Base-by-base conservation (phyloP, 2,113 vertebrate species). In the Sylvilagus bachmani region DNA sequence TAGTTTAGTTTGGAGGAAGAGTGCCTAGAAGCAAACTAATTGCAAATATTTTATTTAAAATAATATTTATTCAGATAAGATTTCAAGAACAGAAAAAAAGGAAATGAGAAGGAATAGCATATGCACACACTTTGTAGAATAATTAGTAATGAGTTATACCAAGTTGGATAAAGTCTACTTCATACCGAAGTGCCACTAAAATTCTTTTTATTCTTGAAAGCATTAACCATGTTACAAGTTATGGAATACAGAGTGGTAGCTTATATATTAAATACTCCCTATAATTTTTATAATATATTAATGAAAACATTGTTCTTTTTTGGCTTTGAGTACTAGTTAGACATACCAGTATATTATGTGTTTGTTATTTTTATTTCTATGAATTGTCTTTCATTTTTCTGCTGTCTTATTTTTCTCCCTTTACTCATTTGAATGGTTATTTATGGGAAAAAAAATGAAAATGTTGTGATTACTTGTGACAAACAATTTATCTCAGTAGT, bases 261-360 rank as follows among this genome's bases (percentile, higher is more conserved):
- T 53, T 85, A n/a, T 22, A 86, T 51, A 51, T 17, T 86, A 75
- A 81, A 74, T 13, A 75, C 25, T 80, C 25, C 62, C 51, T 61
- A 70, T 70, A 67, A 66, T 85, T 64, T 87, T 82, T 83, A 74
- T 94, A 91, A 88, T 16, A 85, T 31, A 16, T 33, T 74, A 84
- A 67, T 67, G 22, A 84, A 66, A 55, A n/a, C 6, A 87, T 84
- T 58, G 73, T n/a, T 16, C 22, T 33, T 85, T 66, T 66, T 33
- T 29, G 86, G 67, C 22, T 88, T 78, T 87, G 9, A 92, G 6
- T 33, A 95, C 49, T 27, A 44, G 8, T 75, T 3, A 90, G 27
- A 70, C 79, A 3, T 44, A 86, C 10, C 61, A 78, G 67, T 61
- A 84, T 70, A 38, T 22, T 64, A 6, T 69, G 12, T 91, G 3